Base-by-base conservation (phyloP, 2,113 vertebrate species). In the Larimichthys polyactis region DNA sequence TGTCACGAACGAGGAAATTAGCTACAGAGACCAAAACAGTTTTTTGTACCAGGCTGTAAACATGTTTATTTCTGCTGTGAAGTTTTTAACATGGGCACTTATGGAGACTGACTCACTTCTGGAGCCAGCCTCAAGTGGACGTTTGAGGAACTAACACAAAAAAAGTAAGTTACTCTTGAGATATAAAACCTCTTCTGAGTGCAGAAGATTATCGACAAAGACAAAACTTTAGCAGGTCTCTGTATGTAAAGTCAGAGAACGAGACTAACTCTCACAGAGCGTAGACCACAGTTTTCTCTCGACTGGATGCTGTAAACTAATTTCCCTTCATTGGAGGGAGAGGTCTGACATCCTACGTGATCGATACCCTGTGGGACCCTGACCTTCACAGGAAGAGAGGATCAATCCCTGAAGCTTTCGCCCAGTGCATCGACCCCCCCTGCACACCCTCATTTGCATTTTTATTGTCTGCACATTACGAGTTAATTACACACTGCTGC, bases 391-490 rank as follows among this genome's bases (percentile, higher is more conserved):
- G 64, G 20, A 62, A 75, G 24, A 48, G 59, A 46, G 59, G 65
- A 85, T 90, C 75, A 70, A 79, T 87, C 78, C 85, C 70, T 51
- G n/a, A 79, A 79, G 67, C 75, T 44, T 72, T 81, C 72, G 64
- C 16, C 66, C 43, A 67, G 72, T 71, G 27, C 66, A 74, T 63
- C 17, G 29, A 86, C 75, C 68, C 58, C 14, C 17, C 4, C 17
- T 52, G 43, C 64, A 67, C 73, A 17, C 52, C 24, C 60, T 24
- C 84, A 88, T 91, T 89, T 87, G 71, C 89, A 91, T 91, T 84
- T 92, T 91, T 83, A 91, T 91, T 83, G 79, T 84, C 82, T 87
- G 24, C 80, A 86, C 76, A 55, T 88, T 82, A 84, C 74, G 81
- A 87, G 84, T 90, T 90, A 85, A 90, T 91, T 83, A 86, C 79